Conservation (phyloP, 2,888 invertebrate species). For the Lasiommata megera region DNA sequence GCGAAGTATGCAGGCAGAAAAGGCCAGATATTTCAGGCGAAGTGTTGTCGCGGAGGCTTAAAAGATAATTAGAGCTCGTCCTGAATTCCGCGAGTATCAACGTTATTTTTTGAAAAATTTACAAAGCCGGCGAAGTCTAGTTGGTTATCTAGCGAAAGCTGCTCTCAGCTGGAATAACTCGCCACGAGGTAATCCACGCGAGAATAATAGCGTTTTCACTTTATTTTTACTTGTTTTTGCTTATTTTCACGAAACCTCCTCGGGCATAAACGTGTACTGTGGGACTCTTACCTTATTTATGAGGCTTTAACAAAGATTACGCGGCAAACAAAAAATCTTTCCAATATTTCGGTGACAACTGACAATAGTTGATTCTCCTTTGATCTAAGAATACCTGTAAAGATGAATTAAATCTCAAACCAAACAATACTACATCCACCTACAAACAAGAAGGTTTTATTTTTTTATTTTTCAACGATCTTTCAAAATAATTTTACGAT, state of each 20-base stretch:
- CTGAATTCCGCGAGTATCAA: constrained; percentile 14
- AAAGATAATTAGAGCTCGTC: constrained; percentile 25
- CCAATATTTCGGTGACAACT: background rate
- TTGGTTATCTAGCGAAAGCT: constrained; percentile 52
- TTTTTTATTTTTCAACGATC: no score
- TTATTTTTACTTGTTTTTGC: constrained; percentile 72
- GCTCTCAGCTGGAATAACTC: constrained; percentile 51
- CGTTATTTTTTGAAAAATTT: constrained; percentile 20
- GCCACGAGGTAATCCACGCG: constrained; percentile 62
- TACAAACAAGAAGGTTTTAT: no score
- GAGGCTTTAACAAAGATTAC: constrained; percentile 4
- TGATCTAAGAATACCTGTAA: background rate
- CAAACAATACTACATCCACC: background rate
- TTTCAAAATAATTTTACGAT: no score
- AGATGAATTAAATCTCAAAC: background rate
- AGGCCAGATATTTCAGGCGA: constrained; percentile 21
- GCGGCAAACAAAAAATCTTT: background rate
- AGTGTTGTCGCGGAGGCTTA: constrained; percentile 21
- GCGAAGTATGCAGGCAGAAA: constrained; percentile 22
- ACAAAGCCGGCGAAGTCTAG: constrained; percentile 34
- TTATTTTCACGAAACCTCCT: constrained; percentile 62
- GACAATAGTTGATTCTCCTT: background rate
- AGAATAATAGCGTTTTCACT: constrained; percentile 71
- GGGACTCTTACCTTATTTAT: constrained; percentile 14
- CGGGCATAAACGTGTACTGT: constrained; percentile 38